These are phyloP conservation scores for Lepus oiostolus DNA, from an alignment of 2,797 vertebrate genomes.

Conservation along the genomic window DNA sequence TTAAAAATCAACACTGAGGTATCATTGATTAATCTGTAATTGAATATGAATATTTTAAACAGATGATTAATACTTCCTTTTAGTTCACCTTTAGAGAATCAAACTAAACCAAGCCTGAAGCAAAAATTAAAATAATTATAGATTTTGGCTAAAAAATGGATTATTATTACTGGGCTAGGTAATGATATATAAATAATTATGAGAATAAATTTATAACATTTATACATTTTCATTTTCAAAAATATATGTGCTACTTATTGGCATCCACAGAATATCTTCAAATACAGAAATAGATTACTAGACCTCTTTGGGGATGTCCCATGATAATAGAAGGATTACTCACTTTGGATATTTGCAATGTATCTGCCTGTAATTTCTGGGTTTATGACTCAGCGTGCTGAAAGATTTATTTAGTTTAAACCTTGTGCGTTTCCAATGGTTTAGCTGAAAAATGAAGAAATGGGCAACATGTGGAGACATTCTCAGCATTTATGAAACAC, in stretches of 20 bases:
- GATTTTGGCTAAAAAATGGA: background rate
- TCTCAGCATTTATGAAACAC: background rate
- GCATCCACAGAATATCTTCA: background rate
- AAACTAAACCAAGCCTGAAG: background rate
- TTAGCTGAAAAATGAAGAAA: conserved; percentile 12
- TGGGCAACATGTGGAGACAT: background rate
- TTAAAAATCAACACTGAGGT: background rate
- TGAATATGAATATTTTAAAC: background rate
- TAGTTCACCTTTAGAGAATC: conserved; percentile 22
- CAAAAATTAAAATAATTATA: background rate
- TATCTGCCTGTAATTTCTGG: background rate
- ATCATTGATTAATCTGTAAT: background rate
- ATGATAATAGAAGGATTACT: background rate
- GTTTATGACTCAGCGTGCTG: background rate
- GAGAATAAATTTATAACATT: background rate
- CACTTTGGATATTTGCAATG: background rate
- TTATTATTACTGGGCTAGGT: background rate
- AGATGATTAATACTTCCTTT: background rate
- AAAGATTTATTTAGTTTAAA: background rate
- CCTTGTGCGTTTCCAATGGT: background rate
- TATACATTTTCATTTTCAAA: background rate
- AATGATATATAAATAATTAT: background rate
- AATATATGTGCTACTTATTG: background rate
- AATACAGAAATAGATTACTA: background rate
- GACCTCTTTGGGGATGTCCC: background rate